These are phyloP conservation scores for Pogonomyrmex barbatus DNA, from an alignment of 1,140 invertebrate genomes.

Conservation along the genomic window DNA sequence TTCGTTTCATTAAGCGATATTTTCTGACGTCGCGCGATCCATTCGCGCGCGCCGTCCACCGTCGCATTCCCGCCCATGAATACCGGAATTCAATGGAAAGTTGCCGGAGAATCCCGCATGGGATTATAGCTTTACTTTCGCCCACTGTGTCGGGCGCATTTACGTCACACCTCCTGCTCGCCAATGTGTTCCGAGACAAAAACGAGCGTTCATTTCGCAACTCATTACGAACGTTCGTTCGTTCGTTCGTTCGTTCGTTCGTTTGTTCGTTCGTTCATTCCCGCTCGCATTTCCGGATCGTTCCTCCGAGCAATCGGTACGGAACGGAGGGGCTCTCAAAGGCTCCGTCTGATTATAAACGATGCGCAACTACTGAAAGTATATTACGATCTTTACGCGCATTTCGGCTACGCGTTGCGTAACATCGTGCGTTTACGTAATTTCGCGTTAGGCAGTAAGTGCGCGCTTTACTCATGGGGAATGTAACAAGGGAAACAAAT, in stretches of 20 bases:
- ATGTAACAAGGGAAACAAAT: neutral
- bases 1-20: constrained; percentile 40
- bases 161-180: constrained; percentile 24
- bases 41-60: neutral
- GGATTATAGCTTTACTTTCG: constrained; percentile 39
- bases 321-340: neutral
- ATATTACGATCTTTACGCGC: neutral
- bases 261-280: neutral
- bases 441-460: neutral
- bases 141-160: constrained; percentile 2
- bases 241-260: neutral
- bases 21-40: constrained; percentile 28
- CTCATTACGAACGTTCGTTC: neutral
- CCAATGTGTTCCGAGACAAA: constrained; percentile 1
- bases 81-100: constrained; percentile 42
- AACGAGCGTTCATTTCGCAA: constrained; percentile 14
- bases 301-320: neutral
- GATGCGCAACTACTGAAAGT: neutral
- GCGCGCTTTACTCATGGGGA: no score
- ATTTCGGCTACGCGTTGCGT: neutral
- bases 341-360: neutral
- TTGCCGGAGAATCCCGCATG: neutral
- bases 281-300: neutral
- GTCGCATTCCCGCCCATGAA: constrained; percentile 22
- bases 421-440: neutral